Base-by-base conservation (phyloP, 2,888 invertebrate genomes). In the Leptothorax acervorum region DNA sequence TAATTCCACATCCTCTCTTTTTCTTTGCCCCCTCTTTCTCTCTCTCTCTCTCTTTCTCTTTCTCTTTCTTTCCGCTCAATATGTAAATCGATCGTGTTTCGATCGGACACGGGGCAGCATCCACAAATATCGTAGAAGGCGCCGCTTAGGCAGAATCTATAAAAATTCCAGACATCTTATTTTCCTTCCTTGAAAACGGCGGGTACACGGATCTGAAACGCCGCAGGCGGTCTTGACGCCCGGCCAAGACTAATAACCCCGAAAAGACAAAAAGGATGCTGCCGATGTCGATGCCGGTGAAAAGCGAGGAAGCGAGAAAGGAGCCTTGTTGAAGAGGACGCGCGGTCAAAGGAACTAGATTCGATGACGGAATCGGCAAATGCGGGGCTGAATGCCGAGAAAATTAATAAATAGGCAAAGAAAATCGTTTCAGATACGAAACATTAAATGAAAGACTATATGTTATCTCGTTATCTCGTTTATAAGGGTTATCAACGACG, bases 101-200 rank as follows among this genome's bases (percentile, higher is more conserved):
- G 68, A 78, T 78, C 45, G 53, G 66, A 55, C 57, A 31, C 35
- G 31, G 2, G 45, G 23, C 45, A 73, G 66, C 71, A 45, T 75
- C 51, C 68, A 63, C 35, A 66, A 81, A 86, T 78, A 84, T 86
- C 68, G 84, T 87, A 55, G 65, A 65, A 78, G 86, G 71, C 62
- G 78, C 73, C 85, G 82, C 57, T 55, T 35, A 31, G 35, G 23
- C 81, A 70, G 88, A 87, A 91, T 90, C 89, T 88, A 90, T 92
- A 92, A 91, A 91, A 90, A 92, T 92, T 91, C 92, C 91, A 89
- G 88, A 93, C 93, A 92, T 93, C 93, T 93, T 91, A 92, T 91
- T 92, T 86, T 68, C 66, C 85, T 83, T 85, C 84, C 85, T 83
- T 65, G 87, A 90, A 91, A 89, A 87, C 60, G 85, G 83, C 85